These are phyloP conservation scores for Pseudolycoriella hygida DNA, from an alignment of 2,888 invertebrate genomes.

Conservation along the genomic window DNA sequence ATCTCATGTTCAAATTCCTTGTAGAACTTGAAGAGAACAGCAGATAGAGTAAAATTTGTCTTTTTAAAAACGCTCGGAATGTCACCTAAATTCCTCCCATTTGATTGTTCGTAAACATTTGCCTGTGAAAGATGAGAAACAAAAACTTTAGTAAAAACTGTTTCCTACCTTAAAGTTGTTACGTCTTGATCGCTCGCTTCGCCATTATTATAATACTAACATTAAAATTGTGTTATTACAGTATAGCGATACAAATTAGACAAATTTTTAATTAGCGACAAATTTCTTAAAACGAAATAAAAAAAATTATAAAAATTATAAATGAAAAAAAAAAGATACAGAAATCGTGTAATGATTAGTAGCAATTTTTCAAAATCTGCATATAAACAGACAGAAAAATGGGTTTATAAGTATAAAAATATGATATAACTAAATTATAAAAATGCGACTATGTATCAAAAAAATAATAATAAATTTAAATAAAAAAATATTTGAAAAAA, in stretches of 20 bases:
- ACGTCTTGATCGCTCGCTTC: too few relatives aligned
- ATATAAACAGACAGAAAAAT: neutral
- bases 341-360: neutral
- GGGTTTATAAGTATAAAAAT: neutral
- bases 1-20: too few relatives aligned
- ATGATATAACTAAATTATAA: neutral
- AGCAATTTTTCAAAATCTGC: conserved; percentile 1
- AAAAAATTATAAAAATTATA: neutral
- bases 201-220: neutral
- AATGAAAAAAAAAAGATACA: neutral
- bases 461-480: neutral
- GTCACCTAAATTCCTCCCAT: too few relatives aligned
- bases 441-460: neutral
- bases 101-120: too few relatives aligned
- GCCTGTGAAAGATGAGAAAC: too few relatives aligned
- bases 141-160: too few relatives aligned
- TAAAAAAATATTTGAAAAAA: neutral
- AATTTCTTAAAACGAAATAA: neutral
- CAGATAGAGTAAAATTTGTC: too few relatives aligned
- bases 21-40: too few relatives aligned
- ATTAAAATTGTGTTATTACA: neutral
- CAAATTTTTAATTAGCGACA: conserved; percentile 2
- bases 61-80: too few relatives aligned
- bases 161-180: too few relatives aligned
- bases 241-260: neutral